Evolutionary conservation across 2,797 vertebrate genomes (phyloP).

Genomic region (Fundulus diaphanus): DNA sequence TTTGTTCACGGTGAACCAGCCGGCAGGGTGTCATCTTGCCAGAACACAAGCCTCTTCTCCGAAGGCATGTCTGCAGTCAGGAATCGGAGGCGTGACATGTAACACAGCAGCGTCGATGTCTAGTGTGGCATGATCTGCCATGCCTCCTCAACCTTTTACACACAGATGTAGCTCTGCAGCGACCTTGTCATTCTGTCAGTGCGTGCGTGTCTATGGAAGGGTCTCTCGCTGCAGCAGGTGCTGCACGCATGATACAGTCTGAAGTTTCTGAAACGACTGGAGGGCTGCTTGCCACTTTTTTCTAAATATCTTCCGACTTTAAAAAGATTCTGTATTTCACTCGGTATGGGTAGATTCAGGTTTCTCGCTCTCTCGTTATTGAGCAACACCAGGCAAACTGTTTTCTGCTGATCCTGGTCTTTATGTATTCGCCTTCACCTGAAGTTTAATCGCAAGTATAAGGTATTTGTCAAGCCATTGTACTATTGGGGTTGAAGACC

Average conservation of each 20-base stretch:
- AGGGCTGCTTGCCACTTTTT: not conserved
- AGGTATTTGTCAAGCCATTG: not conserved
- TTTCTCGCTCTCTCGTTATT: not conserved
- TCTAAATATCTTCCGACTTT: not conserved
- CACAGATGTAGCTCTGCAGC: not conserved
- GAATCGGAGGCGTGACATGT: not conserved
- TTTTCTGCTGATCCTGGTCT: not conserved
- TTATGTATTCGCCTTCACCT: not conserved
- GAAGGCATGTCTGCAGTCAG: not conserved
- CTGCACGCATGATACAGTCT: not conserved
- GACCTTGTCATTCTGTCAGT: not conserved
- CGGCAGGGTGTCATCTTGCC: not conserved
- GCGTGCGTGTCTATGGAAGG: not conserved
- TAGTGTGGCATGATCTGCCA: conserved; percentile 1
- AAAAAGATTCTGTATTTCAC: not conserved
- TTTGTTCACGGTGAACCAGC: not conserved
- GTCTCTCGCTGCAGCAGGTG: not conserved
- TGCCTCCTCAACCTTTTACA: not conserved
- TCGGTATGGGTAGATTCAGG: not conserved
- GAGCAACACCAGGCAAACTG: conserved; percentile 17
- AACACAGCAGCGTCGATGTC: not conserved
- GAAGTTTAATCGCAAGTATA: not conserved
- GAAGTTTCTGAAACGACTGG: not conserved
- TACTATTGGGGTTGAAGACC: not conserved
- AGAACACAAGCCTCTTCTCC: not conserved